Evolutionary conservation across 2,888 invertebrate genomes (phyloP).

Genomic region (Archaeoteleia sp.): DNA sequence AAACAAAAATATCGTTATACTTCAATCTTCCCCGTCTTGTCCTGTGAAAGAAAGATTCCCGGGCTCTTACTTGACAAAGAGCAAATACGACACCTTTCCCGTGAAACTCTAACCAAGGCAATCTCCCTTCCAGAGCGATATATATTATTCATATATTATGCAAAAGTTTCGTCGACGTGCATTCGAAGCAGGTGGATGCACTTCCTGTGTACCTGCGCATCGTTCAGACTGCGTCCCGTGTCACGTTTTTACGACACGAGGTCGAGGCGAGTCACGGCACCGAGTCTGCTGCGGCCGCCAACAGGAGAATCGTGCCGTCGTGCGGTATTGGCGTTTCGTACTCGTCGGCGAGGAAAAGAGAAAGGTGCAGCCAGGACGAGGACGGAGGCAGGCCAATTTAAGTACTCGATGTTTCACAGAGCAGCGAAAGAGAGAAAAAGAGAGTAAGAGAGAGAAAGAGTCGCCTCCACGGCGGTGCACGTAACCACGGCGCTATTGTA

Average conservation of each 20-base stretch:
- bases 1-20: too few relatives aligned
- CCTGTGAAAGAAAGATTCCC: too few relatives aligned
- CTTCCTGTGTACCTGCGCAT: constrained; percentile 49
- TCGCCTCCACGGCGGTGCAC: constrained; percentile 20
- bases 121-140: constrained; percentile 1
- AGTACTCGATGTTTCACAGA: constrained; percentile 6
- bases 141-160: constrained; percentile 30
- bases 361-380: constrained; percentile 12
- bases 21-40: too few relatives aligned
- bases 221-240: constrained; percentile 41
- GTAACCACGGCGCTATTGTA: constrained; percentile 40
- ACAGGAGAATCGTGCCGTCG: constrained; percentile 47
- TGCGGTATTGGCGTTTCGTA: constrained; percentile 43
- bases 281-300: constrained; percentile 37
- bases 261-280: constrained; percentile 48
- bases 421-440: constrained; percentile 13
- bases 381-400: constrained; percentile 31
- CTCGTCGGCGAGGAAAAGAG: constrained; percentile 10
- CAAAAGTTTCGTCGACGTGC: constrained; percentile 25
- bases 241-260: constrained; percentile 48
- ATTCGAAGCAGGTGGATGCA: constrained; percentile 44
- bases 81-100: constrained; percentile 1
- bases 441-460: constrained; percentile 10
- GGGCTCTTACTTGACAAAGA: background rate
- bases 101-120: constrained; percentile 9